Evolutionary conservation across 2,888 invertebrate genomes (phyloP).

Genomic region (Sminthurinus aureus): DNA sequence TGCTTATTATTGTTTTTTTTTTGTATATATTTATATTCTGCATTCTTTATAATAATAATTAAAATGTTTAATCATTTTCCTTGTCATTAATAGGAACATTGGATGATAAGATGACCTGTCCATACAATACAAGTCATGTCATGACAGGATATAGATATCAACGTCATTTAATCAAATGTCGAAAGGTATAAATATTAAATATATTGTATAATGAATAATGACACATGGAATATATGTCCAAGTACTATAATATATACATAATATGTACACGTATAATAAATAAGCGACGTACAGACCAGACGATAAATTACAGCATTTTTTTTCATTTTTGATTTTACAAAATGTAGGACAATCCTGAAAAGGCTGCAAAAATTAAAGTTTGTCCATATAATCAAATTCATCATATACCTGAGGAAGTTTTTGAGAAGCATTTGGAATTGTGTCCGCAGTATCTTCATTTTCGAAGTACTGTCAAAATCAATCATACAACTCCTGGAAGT

Average conservation of each 20-base stretch:
- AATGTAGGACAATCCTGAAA: conserved; percentile 43
- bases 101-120: conserved; percentile 45
- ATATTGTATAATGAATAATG: too few relatives aligned
- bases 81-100: conserved; percentile 24
- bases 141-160: conserved; percentile 24
- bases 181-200: conserved; percentile 44
- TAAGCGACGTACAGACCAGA: neutral
- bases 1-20: neutral
- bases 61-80: neutral
- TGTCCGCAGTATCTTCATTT: conserved; percentile 46
- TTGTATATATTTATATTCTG: neutral
- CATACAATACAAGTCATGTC: conserved; percentile 49
- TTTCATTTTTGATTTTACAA: neutral
- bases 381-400: conserved; percentile 51
- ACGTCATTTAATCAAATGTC: conserved; percentile 48
- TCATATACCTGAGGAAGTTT: conserved; percentile 44
- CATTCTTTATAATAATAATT: too few relatives aligned
- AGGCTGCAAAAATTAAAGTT: conserved; percentile 29
- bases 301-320: neutral
- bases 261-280: neutral
- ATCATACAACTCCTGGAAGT: neutral
- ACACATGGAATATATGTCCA: too few relatives aligned
- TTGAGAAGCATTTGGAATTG: conserved; percentile 37
- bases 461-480: conserved; percentile 24
- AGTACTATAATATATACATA: too few relatives aligned